Conservation (phyloP, 2,113 vertebrate species). For the Hassar affinis region DNA sequence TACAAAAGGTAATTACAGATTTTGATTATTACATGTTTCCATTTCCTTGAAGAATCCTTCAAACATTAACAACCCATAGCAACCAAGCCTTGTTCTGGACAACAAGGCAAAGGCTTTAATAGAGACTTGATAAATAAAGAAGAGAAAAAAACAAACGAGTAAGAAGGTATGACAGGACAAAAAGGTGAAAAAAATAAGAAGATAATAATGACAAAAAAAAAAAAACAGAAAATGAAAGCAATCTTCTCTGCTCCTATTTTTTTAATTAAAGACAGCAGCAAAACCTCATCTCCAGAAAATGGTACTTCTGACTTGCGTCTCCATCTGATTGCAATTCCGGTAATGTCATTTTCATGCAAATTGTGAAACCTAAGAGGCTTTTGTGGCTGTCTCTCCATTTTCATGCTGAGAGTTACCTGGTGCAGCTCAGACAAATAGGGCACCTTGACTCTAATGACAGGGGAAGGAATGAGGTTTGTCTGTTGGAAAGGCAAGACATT, state of each 20-base stretch:
- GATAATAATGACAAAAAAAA: conserved; percentile 49
- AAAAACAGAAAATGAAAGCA: conserved; percentile 49
- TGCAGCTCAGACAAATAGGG: conserved; percentile 28
- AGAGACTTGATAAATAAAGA: conserved; percentile 11
- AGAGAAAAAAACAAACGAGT: conserved; percentile 10
- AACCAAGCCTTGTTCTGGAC: neutral
- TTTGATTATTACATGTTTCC: neutral
- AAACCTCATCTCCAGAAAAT: conserved; percentile 55
- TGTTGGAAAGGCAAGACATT: neutral
- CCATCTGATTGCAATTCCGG: conserved; percentile 62
- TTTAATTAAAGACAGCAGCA: conserved; percentile 63
- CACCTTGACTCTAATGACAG: conserved; percentile 21
- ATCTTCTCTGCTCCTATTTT: conserved; percentile 47
- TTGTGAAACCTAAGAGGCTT: conserved; percentile 55
- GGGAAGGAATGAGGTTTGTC: conserved; percentile 14
- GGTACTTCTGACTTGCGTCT: conserved; percentile 51
- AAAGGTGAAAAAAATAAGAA: conserved; percentile 52
- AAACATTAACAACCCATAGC: neutral
- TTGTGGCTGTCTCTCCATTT: conserved; percentile 28
- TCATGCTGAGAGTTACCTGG: conserved; percentile 43
- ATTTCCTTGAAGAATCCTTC: neutral
- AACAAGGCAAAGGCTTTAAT: conserved; percentile 15
- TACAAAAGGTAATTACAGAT: conserved; percentile 1
- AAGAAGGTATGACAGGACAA: conserved; percentile 61
- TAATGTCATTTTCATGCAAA: conserved; percentile 69